Base-by-base conservation (phyloP, 2,113 vertebrate species). In the Phyllopteryx taeniolatus region DNA sequence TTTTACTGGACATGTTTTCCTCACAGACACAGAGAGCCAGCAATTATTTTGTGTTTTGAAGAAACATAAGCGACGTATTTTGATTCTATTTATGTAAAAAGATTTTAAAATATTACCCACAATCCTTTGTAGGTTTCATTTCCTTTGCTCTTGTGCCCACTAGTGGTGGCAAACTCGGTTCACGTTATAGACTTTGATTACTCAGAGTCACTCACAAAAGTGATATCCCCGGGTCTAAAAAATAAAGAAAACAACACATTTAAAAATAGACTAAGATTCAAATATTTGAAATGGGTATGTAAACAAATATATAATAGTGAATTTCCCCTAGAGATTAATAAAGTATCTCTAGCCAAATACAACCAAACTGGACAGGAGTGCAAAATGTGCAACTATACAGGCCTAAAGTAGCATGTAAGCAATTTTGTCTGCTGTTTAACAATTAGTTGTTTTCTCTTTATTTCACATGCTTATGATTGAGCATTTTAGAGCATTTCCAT, bases 1-100 rank as follows among this genome's bases (percentile, higher is more conserved):
- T 27, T 35, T 33, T 1, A 61, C 59, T 35, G 3, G 15, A 35
- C 15, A 6, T 61, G 13, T 44, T 79, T 2, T 39, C 0, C 11
- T 1, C 43, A 0, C 22, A 0, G 0, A n/a, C 3, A 0, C 0
- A 22, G 2, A 17, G 6, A 0, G 0, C 0, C 4, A 7, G 0
- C 0, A 7, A 0, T 11, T 3, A 0, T 20, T 2, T 0, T 4
- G 0, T 15, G 1, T 8, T n/a, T 14, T 3, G 0, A 0, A 0
- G 0, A 17, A 67, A 0, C 1, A 31, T 20, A 31, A 35, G 0
- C 0, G 0, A 0, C 4, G 12, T 1, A 4, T 22, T 43, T 22
- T 0, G 0, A 0, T 9, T 8, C 2, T 6, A 14, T 72, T n/a
- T 0, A 8, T 2, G 3, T 35, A 15, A 70, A 80, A 79, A 0